Conservation (phyloP, 2,113 vertebrate species). For the Arothron firmamentum region DNA sequence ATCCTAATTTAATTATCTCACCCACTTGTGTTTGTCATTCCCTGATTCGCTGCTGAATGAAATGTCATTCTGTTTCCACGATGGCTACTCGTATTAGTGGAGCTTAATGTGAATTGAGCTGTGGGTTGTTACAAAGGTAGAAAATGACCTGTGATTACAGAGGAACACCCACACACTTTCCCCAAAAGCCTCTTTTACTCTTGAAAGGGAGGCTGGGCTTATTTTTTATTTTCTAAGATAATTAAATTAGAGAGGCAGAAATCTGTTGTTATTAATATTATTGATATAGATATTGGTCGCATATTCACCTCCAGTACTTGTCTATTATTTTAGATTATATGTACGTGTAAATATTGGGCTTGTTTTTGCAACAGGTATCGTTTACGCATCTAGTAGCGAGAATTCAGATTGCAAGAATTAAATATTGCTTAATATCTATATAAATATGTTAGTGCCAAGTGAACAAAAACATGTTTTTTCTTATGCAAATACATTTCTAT, state of each 20-base stretch:
- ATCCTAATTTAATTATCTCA: conserved; percentile 69
- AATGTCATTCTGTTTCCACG: conserved; percentile 68
- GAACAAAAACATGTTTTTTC: too few relatives aligned
- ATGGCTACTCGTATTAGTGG: conserved; percentile 59
- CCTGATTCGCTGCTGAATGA: conserved; percentile 57
- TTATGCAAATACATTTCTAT: too few relatives aligned
- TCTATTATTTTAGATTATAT: too few relatives aligned
- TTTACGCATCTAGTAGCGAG: too few relatives aligned
- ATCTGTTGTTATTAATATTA: too few relatives aligned
- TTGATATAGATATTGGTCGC: too few relatives aligned
- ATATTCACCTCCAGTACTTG: too few relatives aligned
- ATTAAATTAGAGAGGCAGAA: conserved; percentile 22
- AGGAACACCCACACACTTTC: conserved; percentile 11
- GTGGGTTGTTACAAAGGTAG: conserved; percentile 55
- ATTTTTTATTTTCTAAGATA: conserved; percentile 26
- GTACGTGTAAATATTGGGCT: too few relatives aligned
- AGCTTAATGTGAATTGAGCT: conserved; percentile 54
- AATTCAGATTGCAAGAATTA: too few relatives aligned
- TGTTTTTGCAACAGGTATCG: too few relatives aligned
- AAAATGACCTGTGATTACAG: conserved; percentile 47
- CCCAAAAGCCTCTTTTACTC: conserved; percentile 6
- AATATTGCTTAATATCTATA: too few relatives aligned
- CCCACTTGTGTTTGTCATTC: conserved; percentile 60
- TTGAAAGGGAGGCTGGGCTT: conserved; percentile 1
- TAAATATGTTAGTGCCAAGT: too few relatives aligned